phyloP scores from a whole-genome alignment of 2,888 invertebrate genomes.

The Coenonympha arcania region DNA sequence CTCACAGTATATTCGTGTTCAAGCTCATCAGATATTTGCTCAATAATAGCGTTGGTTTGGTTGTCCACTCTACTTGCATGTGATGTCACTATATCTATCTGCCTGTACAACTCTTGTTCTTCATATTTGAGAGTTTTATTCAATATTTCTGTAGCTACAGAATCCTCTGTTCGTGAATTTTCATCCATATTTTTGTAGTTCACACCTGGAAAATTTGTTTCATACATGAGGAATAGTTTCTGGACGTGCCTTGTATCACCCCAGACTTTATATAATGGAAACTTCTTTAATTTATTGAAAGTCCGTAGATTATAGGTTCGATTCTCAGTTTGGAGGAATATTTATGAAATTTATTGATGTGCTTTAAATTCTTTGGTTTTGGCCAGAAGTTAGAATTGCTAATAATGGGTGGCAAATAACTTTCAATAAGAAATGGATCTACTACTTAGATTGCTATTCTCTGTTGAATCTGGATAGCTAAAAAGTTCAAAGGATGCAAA shows the following conservation, averaged over 20 bases:
- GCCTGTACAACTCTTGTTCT: slow-evolving; percentile 48
- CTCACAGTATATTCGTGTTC: slow-evolving; percentile 53
- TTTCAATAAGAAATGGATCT: too few species aligned
- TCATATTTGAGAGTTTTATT: slow-evolving; percentile 51
- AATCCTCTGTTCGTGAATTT: slow-evolving; percentile 52
- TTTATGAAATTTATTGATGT: too few species aligned
- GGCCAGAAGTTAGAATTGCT: too few species aligned
- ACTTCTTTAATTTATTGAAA: not conserved
- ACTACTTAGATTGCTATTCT: too few species aligned
- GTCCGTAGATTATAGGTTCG: too few species aligned
- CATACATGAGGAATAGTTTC: not conserved
- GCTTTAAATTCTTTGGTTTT: too few species aligned
- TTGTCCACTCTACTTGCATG: slow-evolving; percentile 61
- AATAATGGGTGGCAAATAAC: too few species aligned
- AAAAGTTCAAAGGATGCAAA: not conserved
- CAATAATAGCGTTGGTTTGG: slow-evolving; percentile 59
- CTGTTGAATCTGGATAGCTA: not conserved
- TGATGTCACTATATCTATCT: slow-evolving; percentile 47
- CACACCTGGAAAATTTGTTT: slow-evolving; percentile 37
- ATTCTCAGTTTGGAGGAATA: too few species aligned
- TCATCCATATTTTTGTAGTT: slow-evolving; percentile 43
- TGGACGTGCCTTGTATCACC: not conserved
- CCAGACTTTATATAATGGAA: not conserved
- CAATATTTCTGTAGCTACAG: slow-evolving; percentile 55
- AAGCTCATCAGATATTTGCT: slow-evolving; percentile 52